These are phyloP conservation scores for Ophiothrix spiculata DNA, from an alignment of 35 echinoderm and acorn worm species.

Conservation along the genomic window DNA sequence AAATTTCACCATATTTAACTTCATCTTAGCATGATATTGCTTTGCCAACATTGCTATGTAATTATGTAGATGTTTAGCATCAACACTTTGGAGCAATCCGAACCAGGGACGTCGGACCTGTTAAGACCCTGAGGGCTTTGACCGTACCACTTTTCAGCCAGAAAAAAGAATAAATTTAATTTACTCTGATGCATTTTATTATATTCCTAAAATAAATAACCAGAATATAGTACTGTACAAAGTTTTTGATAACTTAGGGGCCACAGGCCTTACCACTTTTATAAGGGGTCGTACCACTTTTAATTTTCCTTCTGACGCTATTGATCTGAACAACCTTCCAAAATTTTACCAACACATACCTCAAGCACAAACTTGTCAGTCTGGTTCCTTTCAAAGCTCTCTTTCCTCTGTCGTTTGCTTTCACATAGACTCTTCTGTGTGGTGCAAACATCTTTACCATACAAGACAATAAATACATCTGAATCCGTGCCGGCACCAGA, in stretches of 20 bases:
- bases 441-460: conserved; percentile 71
- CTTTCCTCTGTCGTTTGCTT: conserved; percentile 84
- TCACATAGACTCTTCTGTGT: conserved; percentile 89
- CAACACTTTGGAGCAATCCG: neutral
- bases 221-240: no score
- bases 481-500: conserved; percentile 76
- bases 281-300: no score
- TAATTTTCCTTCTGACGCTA: no score
- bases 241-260: no score
- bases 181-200: no score
- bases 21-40: no score
- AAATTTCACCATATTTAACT: no score
- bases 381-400: conserved; percentile 74
- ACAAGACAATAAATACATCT: conserved; percentile 90
- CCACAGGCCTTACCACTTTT: no score
- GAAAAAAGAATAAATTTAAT: no score
- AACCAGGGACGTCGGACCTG: neutral
- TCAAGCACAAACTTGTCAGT: conserved; percentile 95
- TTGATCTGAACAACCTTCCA: neutral
- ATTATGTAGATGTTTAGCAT: neutral
- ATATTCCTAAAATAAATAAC: no score
- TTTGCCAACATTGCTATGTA: neutral
- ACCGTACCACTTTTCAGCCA: no score
- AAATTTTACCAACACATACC: conserved; percentile 35
- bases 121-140: no score